Conservation (phyloP, 1,140 invertebrate species). For the Contarinia nasturtii region DNA sequence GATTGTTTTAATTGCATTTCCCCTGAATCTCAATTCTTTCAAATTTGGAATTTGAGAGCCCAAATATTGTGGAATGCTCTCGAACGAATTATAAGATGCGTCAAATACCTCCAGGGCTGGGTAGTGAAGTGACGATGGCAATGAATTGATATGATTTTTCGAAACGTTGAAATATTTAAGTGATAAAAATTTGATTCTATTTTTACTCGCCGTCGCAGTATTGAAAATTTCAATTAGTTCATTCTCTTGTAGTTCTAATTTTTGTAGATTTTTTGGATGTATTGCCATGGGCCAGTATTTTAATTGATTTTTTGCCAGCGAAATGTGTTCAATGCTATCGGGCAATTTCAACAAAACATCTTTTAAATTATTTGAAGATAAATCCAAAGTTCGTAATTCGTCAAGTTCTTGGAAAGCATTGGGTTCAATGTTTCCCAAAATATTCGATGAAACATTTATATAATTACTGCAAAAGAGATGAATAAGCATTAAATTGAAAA, state of each 20-base stretch:
- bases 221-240: neutral
- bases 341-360: neutral
- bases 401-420: neutral
- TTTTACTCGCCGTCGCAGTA: neutral
- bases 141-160: neutral
- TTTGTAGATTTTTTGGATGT: neutral
- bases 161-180: neutral
- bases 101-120: neutral
- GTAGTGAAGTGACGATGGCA: neutral
- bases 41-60: neutral
- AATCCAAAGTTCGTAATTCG: neutral
- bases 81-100: neutral
- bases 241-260: constrained; percentile 2
- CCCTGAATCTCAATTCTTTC: neutral
- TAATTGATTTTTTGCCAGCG: neutral
- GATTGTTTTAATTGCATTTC: constrained; percentile 1
- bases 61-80: neutral
- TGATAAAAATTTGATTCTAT: neutral
- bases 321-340: neutral
- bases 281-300: neutral
- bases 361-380: neutral
- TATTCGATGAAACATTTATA: neutral
- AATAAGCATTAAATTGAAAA: neutral
- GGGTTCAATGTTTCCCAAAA: neutral
- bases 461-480: neutral